Percentiles rank a stretch among this genome's conserved stretches.
Conservation (phyloP, 1,140 invertebrate genomes). For the Maconellicoccus hirsutus region DNA sequence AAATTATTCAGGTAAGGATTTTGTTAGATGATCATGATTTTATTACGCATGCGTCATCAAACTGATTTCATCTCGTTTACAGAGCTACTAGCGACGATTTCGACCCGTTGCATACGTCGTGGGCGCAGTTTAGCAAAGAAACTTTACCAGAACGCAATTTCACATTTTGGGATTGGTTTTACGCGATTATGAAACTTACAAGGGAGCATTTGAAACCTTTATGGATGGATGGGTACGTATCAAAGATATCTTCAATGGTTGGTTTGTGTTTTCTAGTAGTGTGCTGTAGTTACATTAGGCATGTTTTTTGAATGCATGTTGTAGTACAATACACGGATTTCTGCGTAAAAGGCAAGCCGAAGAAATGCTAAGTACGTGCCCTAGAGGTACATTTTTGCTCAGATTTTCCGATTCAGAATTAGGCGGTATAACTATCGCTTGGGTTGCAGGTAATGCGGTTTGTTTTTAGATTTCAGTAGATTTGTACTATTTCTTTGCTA, state of each 20-base stretch:
- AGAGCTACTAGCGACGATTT: slow-evolving; percentile 25
- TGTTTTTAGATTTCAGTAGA: not conserved
- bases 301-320: too few species aligned
- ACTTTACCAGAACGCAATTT: slow-evolving; percentile 85
- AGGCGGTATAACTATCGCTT: slow-evolving; percentile 90
- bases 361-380: slow-evolving; percentile 64
- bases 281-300: not conserved
- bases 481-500: too few species aligned
- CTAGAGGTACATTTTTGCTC: slow-evolving; percentile 80
- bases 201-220: slow-evolving; percentile 79
- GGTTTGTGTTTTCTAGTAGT: slow-evolving; percentile 13
- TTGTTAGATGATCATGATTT: not conserved
- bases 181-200: slow-evolving; percentile 90
- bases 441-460: slow-evolving; percentile 51
- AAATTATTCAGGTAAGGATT: slow-evolving; percentile 69
- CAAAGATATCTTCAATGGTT: too few species aligned
- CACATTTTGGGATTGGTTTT: too few species aligned
- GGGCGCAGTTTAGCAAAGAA: slow-evolving; percentile 91
- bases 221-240: slow-evolving; percentile 85
- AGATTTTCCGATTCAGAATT: slow-evolving; percentile 90
- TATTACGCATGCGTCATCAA: not conserved
- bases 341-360: slow-evolving; percentile 79
- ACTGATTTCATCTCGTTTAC: too few species aligned
- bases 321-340: too few species aligned
- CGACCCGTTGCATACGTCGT: slow-evolving; percentile 49